Base-by-base conservation (phyloP, 2,797 vertebrate species). In the Acropternis orthonyx region DNA sequence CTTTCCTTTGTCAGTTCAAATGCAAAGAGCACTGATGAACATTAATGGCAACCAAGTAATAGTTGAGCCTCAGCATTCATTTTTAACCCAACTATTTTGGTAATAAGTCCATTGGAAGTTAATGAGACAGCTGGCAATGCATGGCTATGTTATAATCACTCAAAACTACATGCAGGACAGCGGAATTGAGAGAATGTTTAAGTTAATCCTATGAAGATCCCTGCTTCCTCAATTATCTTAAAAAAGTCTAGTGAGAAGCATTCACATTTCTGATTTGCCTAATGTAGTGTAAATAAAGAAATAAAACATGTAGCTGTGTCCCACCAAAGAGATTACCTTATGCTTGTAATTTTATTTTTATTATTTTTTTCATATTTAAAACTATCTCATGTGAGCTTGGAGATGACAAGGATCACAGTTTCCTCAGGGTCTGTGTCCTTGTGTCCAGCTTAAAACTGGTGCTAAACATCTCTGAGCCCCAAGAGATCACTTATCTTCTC, bases 391-490 rank as follows among this genome's bases (percentile, higher is more conserved):
- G 15, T 34, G 58, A 73, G n/a, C 49, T 39, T 44, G 58, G 34
- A 89, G 41, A 58, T 87, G 51, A n/a, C 63, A n/a, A 39, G 30
- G 52, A 46, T 36, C 5, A 5, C 66, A 37, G 51, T 32, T 58
- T 23, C 75, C 43, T 78, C 32, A 66, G 43, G 22, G 41, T 34
- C 37, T 78, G 10, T 17, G 21, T 30, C 34, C 11, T 34, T 2
- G 0, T 0, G 5, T 5, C 17, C 1, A 2, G 9, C 27, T 56
- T 22, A 49, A 0, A 1, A 7, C 18, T 4, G 1, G 21, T 1
- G 11, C 17, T 30, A 59, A 61, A 10, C 3, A 20, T 6, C 30
- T 36, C 49, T 6, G 12, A 72, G 15, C 37, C 30, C 28, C 18
- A 4, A 6, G 48, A 24, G 5, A 6, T 13, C 26, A 27, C 7